Evolutionary conservation across 2,113 vertebrate genomes (phyloP), one percentile per base, ranked within the genome.

Genomic region (Albula glossodonta): DNA sequence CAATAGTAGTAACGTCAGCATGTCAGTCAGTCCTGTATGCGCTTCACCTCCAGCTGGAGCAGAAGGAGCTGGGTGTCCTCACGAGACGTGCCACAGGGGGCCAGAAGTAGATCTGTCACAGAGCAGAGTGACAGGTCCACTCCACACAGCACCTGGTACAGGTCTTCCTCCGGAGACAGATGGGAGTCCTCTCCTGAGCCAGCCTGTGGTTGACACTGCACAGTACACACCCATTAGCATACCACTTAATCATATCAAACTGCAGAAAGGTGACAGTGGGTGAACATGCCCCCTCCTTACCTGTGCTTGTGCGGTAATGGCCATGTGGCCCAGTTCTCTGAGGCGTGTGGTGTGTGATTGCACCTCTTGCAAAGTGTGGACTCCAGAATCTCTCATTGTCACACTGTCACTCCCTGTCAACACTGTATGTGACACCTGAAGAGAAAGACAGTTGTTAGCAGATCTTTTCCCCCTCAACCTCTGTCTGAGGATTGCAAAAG

Each of bases 91-190:
- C 87, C 88, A 0, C 93, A 92, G 3, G 92, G 92, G 0, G 87
- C 70, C 83, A 90, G 91, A 11, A 97, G 91, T 92, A 95, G 92
- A 89, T 94, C 90, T 83, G 91, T 94, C 85, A 96, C 90, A 0
- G 94, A 94, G 56, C 93, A 92, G 60, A 98, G 94, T 52, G 93
- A 96, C 80, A 92, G 93, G 56, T 93, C 94, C 57, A 95, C 92
- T 0, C 94, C 89, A 84, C 93, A 90, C 83, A 98, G 91, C 19
- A 95, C 90, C 11, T 96, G 93, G 91, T 97, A 97, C 84, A 97
- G 89, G 83, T 94, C 94, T 90, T 94, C 95, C 78, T 97, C 96
- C 91, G 97, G 90, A 9, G 49, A 88, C 78, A 90, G 91, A 2
- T 78, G 87, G 2, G 90, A 81, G 79, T 91, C 92, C 79, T 92